Evolutionary conservation across 2,113 vertebrate species (phyloP).

Genomic region (Chiloscyllium plagiosum): DNA sequence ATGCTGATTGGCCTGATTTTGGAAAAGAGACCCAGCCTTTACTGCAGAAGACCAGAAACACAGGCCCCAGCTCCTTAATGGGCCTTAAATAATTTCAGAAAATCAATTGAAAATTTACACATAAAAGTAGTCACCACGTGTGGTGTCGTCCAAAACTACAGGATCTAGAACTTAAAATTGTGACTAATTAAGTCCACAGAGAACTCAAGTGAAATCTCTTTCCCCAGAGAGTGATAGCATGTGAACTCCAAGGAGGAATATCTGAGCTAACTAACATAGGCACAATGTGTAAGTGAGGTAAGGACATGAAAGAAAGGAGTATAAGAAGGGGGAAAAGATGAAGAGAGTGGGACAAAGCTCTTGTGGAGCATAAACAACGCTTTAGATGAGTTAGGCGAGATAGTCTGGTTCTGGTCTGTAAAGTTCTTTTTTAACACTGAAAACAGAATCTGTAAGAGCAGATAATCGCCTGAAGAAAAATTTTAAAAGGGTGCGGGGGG

Average conservation of each 20-base stretch:
- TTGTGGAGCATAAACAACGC: neutral
- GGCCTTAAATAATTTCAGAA: neutral
- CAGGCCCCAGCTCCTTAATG: neutral
- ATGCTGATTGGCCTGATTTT: neutral
- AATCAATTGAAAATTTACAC: neutral
- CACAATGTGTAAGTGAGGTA: neutral
- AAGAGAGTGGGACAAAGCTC: neutral
- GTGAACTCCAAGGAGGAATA: neutral
- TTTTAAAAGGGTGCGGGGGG: neutral
- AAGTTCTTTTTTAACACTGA: neutral
- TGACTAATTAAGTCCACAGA: neutral
- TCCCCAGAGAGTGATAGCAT: neutral
- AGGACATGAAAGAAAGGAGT: neutral
- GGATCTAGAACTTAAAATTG: neutral
- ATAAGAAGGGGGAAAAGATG: neutral
- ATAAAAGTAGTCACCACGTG: neutral
- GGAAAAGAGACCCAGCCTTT: neutral
- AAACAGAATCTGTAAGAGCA: neutral
- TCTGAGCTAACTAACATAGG: neutral
- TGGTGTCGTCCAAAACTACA: neutral
- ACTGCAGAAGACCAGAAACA: neutral
- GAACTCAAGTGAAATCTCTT: neutral
- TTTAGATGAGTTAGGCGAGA: neutral
- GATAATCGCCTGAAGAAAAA: neutral
- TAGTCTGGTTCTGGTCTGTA: neutral